Percentiles rank a stretch among this genome's conserved stretches.
Conservation (phyloP, 2,113 vertebrate genomes). For the Crotalus tigris region DNA sequence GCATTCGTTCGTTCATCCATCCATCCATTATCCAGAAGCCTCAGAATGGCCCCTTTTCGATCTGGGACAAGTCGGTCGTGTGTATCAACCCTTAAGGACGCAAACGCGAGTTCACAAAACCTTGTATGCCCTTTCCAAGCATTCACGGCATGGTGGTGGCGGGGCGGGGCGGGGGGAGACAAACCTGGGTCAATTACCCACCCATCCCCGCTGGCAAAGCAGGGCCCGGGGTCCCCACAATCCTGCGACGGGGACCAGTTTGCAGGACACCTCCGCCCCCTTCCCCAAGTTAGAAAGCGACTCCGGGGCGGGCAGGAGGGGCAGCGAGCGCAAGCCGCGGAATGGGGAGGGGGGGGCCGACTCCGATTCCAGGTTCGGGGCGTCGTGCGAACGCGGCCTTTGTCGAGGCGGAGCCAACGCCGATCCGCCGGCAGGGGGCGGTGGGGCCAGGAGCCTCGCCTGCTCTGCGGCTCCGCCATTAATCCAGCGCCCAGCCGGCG, state of each 20-base stretch:
- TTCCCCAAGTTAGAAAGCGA: neutral
- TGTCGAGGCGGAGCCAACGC: neutral
- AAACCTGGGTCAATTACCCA: neutral
- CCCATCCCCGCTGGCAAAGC: neutral
- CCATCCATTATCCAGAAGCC: no score
- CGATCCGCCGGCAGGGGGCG: neutral
- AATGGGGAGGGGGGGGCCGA: no score
- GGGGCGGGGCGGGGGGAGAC: no score
- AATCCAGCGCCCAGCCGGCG: neutral
- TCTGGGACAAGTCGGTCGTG: no score
- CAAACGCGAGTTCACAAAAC: neutral
- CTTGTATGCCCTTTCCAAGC: neutral
- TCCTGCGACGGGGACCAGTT: neutral
- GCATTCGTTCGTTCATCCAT: no score
- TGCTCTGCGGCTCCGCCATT: slow-evolving; percentile 3
- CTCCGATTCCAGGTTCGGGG: neutral
- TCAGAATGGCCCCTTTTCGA: no score
- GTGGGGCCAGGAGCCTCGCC: neutral
- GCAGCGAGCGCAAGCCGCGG: neutral
- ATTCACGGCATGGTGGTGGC: neutral
- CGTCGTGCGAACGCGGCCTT: neutral
- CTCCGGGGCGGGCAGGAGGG: neutral
- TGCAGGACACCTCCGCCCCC: rapidly evolving
- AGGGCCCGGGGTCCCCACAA: neutral
- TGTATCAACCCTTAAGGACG: no score